Evolutionary conservation across 2,797 vertebrate genomes (phyloP).

Genomic region (Cyprinodon diabolis): DNA sequence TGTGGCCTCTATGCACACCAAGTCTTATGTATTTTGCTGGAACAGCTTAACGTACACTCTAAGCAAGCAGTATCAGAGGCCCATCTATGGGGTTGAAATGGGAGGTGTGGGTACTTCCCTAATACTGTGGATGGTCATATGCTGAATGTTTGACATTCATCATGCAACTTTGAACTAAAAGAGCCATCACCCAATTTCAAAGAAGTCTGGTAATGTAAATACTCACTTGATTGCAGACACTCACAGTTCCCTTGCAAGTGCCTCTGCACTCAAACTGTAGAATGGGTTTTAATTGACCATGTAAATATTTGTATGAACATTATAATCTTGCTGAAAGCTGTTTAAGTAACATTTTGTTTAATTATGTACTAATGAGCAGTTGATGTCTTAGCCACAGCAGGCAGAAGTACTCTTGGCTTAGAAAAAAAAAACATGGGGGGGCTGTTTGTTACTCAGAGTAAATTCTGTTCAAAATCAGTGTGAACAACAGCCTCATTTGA

Average conservation of each 20-base stretch:
- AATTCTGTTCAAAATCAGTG: background rate
- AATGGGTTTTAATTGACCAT: slow-evolving; percentile 2
- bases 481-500: background rate
- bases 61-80: no score
- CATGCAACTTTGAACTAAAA: background rate
- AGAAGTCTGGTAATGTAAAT: background rate
- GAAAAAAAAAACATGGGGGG: background rate
- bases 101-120: no score
- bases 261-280: background rate
- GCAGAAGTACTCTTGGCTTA: background rate
- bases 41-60: no score
- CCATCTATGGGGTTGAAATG: no score
- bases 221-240: background rate
- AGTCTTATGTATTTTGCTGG: no score
- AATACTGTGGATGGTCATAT: background rate
- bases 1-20: no score
- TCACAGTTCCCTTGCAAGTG: background rate
- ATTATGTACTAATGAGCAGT: slow-evolving; percentile 1
- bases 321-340: background rate
- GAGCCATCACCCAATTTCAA: background rate
- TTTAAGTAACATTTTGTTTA: slow-evolving; percentile 11
- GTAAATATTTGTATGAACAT: slow-evolving; percentile 9
- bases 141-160: background rate
- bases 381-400: background rate
- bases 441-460: background rate